Conservation (phyloP, 2,113 vertebrate genomes). For the Sprattus sprattus region DNA sequence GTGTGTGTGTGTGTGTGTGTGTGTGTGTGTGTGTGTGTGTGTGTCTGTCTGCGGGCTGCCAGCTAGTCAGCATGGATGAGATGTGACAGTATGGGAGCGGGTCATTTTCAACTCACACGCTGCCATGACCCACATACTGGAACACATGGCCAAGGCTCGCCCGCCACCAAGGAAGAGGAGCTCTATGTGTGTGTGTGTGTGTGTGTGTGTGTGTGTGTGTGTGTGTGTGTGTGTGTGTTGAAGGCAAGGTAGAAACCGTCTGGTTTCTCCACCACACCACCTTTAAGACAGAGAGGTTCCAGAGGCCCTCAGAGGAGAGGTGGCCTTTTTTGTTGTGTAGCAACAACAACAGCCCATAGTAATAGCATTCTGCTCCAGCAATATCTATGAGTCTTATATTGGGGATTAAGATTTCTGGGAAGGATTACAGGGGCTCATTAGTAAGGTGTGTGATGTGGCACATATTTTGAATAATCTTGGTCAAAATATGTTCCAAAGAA, state of each 20-base stretch:
- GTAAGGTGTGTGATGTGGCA: neutral
- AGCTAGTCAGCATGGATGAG: constrained; percentile 21
- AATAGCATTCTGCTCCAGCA: neutral
- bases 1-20: constrained; percentile 3
- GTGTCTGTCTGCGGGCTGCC: neutral
- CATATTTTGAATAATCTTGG: constrained; percentile 9
- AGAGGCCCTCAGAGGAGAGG: neutral
- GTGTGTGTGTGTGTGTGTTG: neutral
- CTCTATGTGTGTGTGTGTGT: neutral
- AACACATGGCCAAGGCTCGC: neutral
- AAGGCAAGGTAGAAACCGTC: neutral
- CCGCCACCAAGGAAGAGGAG: neutral
- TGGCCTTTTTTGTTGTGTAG: neutral
- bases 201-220: neutral
- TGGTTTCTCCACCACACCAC: neutral
- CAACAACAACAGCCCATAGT: constrained; percentile 1
- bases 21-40: neutral
- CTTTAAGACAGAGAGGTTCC: neutral
- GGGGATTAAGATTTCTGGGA: neutral
- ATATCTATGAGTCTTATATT: neutral
- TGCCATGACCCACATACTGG: neutral
- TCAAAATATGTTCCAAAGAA: neutral
- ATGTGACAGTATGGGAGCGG: constrained; percentile 42
- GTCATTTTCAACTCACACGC: constrained; percentile 22
- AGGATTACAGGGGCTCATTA: neutral